phyloP scores from a whole-genome alignment of 2,797 vertebrate genomes.

The Onychomys arenicola region DNA sequence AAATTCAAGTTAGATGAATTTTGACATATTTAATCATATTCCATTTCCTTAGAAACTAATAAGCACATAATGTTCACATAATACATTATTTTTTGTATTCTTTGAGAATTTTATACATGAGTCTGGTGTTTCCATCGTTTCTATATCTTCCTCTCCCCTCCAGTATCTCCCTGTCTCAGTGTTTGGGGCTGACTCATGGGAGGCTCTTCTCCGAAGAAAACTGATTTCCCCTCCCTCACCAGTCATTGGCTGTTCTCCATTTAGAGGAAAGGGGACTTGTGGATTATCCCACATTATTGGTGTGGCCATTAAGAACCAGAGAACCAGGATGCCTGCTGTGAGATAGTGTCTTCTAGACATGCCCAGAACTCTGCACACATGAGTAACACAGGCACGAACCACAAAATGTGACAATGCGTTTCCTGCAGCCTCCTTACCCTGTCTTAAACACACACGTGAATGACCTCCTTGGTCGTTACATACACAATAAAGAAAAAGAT shows the following conservation, averaged over 20 bases:
- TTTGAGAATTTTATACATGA: neutral
- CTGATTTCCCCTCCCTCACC: neutral
- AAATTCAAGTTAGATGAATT: neutral
- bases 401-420: neutral
- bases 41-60: neutral
- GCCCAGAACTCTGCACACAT: neutral
- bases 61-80: neutral
- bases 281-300: neutral
- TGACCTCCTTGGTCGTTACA: neutral
- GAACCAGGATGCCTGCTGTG: no score
- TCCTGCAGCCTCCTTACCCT: neutral
- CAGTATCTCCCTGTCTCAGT: neutral
- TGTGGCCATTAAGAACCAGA: neutral
- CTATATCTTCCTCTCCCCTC: no score
- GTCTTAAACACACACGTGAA: neutral
- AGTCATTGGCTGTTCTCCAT: neutral
- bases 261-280: neutral
- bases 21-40: neutral
- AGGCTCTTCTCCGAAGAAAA: neutral
- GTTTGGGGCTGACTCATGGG: neutral
- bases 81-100: no score
- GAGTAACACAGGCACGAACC: neutral
- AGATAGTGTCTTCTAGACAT: neutral
- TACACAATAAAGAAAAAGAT: neutral
- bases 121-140: neutral